phyloP scores from a whole-genome alignment of 2,113 vertebrate species.

The Menidia beryllina region DNA sequence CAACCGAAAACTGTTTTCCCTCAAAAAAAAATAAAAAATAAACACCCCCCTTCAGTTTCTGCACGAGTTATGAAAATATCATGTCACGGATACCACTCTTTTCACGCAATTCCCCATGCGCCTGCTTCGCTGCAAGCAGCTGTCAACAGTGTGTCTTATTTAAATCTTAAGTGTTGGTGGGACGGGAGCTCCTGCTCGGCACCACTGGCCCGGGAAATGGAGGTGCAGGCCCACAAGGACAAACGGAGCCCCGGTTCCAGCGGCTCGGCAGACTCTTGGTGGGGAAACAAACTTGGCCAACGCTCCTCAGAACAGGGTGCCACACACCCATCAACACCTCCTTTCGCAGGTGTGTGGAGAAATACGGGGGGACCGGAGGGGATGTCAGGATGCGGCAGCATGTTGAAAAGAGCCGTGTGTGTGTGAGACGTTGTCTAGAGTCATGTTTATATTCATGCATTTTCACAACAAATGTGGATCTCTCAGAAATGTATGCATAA shows the following conservation, averaged over 20 bases:
- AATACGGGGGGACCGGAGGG: conserved; percentile 53
- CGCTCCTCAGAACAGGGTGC: conserved; percentile 58
- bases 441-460: conserved; percentile 76
- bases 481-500: conserved; percentile 51
- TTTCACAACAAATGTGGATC: conserved; percentile 60
- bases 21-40: conserved; percentile 1
- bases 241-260: conserved; percentile 36
- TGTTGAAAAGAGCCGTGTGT: conserved; percentile 23
- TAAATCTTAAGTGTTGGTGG: conserved; percentile 76
- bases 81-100: conserved; percentile 69
- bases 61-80: conserved; percentile 69
- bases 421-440: conserved; percentile 40
- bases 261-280: conserved; percentile 58
- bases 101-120: conserved; percentile 73
- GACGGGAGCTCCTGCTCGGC: conserved; percentile 51
- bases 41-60: conserved; percentile 35
- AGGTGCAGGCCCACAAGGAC: conserved; percentile 52
- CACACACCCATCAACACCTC: conserved; percentile 74
- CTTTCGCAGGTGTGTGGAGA: conserved; percentile 73
- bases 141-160: conserved; percentile 78
- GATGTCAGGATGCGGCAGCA: conserved; percentile 54
- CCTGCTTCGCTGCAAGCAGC: conserved; percentile 66
- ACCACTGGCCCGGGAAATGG: conserved; percentile 30
- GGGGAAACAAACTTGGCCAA: conserved; percentile 73
- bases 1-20: conserved; percentile 54